These are phyloP conservation scores for Rhyacophila evoluta DNA, from an alignment of 2,888 invertebrate species.

Conservation along the genomic window DNA sequence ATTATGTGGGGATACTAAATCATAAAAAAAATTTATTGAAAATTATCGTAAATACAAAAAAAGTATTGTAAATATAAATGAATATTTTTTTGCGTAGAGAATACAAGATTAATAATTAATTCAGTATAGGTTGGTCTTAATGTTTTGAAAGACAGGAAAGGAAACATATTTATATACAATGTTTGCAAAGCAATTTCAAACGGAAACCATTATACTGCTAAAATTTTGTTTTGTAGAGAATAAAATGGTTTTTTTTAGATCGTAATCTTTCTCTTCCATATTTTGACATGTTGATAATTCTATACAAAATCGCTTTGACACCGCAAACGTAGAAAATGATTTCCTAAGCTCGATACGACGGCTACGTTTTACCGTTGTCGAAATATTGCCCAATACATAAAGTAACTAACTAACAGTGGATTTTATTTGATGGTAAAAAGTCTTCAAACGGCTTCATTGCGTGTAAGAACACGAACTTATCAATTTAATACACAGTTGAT, in stretches of 20 bases:
- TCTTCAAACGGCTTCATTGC: neutral
- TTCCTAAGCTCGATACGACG: neutral
- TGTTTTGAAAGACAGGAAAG: too few species aligned
- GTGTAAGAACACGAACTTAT: neutral
- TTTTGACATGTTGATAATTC: neutral
- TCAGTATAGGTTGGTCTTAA: too few species aligned
- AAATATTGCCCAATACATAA: neutral
- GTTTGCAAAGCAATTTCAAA: too few species aligned
- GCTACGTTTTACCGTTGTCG: constrained; percentile 2
- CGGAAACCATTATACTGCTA: too few species aligned
- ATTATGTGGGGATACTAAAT: too few species aligned
- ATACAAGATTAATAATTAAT: too few species aligned
- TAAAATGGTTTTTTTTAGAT: neutral
- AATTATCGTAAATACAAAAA: too few species aligned
- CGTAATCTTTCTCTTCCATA: neutral
- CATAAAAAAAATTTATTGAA: too few species aligned
- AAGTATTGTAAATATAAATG: too few species aligned
- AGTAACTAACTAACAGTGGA: neutral
- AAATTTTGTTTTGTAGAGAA: neutral
- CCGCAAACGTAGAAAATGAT: neutral
- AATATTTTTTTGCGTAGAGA: too few species aligned
- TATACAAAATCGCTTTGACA: constrained; percentile 1
- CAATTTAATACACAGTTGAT: constrained; percentile 11
- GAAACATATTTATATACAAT: too few species aligned
- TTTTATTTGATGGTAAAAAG: neutral